Conservation (phyloP, 1,140 invertebrate genomes). For the Aphaenogaster rudis region DNA sequence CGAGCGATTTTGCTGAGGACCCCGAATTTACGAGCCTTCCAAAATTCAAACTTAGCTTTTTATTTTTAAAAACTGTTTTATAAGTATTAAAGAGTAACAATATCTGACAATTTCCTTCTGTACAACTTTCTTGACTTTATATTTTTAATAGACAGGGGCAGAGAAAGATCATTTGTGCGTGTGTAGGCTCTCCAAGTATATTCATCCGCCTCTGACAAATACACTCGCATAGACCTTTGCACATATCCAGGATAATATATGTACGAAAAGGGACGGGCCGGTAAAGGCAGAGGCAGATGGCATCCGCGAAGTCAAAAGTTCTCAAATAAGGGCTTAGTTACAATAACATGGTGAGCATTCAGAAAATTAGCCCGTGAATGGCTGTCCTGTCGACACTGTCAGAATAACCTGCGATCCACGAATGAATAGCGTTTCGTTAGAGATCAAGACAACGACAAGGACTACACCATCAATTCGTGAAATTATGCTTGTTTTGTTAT, state of each 20-base stretch:
- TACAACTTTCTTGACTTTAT: background rate
- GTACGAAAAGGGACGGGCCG: slow-evolving; percentile 63
- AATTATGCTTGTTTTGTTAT: slow-evolving; percentile 39
- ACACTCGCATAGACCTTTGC: slow-evolving; percentile 12
- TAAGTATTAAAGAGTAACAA: background rate
- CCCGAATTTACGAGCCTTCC: background rate
- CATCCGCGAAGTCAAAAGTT: slow-evolving; percentile 83
- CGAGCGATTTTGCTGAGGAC: background rate
- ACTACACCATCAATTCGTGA: slow-evolving; percentile 11
- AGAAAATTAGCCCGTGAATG: slow-evolving; percentile 76
- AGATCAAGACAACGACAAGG: slow-evolving; percentile 51
- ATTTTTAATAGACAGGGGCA: background rate
- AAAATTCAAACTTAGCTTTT: background rate
- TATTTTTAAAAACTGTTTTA: background rate
- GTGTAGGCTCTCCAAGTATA: background rate
- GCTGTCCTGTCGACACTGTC: slow-evolving; percentile 26
- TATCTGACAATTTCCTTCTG: background rate
- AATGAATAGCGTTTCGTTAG: slow-evolving; percentile 62
- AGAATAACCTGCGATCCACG: slow-evolving; percentile 33
- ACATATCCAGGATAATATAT: slow-evolving; percentile 40
- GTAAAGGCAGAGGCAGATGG: slow-evolving; percentile 80
- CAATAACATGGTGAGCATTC: slow-evolving; percentile 76
- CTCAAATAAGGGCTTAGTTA: slow-evolving; percentile 80
- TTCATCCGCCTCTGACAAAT: background rate
- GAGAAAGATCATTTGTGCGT: background rate